Base-by-base conservation (phyloP, 2,888 invertebrate species). In the Amblyteles armatorius region DNA sequence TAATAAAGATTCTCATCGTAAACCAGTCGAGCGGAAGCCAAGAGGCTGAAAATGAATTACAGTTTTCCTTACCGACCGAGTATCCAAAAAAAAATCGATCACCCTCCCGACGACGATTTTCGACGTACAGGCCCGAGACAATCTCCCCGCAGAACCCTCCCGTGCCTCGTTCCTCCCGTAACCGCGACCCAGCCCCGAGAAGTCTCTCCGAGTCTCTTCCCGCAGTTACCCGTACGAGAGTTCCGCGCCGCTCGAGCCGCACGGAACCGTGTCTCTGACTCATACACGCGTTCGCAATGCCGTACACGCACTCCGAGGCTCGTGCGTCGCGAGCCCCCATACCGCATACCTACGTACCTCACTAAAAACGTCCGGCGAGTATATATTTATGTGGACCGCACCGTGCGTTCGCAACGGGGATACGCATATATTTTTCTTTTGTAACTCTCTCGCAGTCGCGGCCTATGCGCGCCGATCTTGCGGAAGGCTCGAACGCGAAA, bases 291-390 rank as follows among this genome's bases (percentile, higher is more conserved):
- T 74, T 67, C 74, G 73, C 3, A 76, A 79, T 84, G 76, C 57
- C 55, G 50, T 77, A 72, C 84, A 85, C 80, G 85, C 81, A 78
- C 84, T 78, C 65, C 44, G 67, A 13, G 36, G 78, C 79, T 73
- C 80, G 71, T 83, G 74, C 76, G 79, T 76, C 60, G 48, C 67
- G 26, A 67, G 26, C 65, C 40, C 22, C 63, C 16, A 16, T 29
- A 5, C 29, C 63, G 29, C 29, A 33, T 55, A 55, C 52, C 26
- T 63, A n/a, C 29, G 73, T 67, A 79, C 74, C 68, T 82, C 74
- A 82, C 82, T 79, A 79, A 82, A 84, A 81, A 86, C 84, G 79
- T 86, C 81, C 80, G 71, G 76, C 79, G 71, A 67, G 50, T 74
- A 85, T 73, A 82, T 79, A 85, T 82, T 85, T 82, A 82, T 85